phyloP scores from a whole-genome alignment of 1,140 invertebrate genomes.

The Rhynchophorus ferrugineus region DNA sequence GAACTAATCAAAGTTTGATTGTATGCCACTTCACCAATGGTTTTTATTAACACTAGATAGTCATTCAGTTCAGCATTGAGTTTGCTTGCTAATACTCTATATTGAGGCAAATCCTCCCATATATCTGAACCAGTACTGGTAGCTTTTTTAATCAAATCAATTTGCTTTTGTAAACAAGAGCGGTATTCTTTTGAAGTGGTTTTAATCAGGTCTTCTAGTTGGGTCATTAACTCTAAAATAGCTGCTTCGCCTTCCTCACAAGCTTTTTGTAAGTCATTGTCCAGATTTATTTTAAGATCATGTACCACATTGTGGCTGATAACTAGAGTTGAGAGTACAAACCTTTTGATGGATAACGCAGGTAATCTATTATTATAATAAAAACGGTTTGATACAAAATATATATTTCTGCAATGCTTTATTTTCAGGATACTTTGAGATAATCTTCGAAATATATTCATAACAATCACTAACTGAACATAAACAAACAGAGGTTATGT shows the following conservation, averaged over 20 bases:
- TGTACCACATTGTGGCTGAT: not conserved
- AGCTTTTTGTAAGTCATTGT: slow-evolving; percentile 27
- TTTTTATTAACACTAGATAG: slow-evolving; percentile 29
- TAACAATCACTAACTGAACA: too few relatives aligned
- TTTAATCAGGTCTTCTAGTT: slow-evolving; percentile 27
- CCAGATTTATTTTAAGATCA: slow-evolving; percentile 12
- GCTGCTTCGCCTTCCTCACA: slow-evolving; percentile 28
- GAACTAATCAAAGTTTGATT: slow-evolving; percentile 23
- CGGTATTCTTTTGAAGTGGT: slow-evolving; percentile 33
- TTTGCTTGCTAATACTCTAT: slow-evolving; percentile 28
- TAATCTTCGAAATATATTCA: not conserved
- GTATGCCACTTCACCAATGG: slow-evolving; percentile 29
- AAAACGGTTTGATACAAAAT: too few relatives aligned
- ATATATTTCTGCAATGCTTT: too few relatives aligned
- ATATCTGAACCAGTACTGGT: slow-evolving; percentile 24
- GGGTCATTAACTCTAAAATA: slow-evolving; percentile 29
- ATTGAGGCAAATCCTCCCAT: slow-evolving; percentile 34
- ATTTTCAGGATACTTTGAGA: not conserved
- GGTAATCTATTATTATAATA: not conserved
- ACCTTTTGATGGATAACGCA: not conserved
- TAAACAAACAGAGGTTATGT: too few relatives aligned
- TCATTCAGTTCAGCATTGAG: slow-evolving; percentile 31
- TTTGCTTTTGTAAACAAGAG: slow-evolving; percentile 33
- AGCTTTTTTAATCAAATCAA: slow-evolving; percentile 29
- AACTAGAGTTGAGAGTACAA: not conserved